Base-by-base conservation (phyloP, 2,113 vertebrate species). In the Tauraco erythrolophus region DNA sequence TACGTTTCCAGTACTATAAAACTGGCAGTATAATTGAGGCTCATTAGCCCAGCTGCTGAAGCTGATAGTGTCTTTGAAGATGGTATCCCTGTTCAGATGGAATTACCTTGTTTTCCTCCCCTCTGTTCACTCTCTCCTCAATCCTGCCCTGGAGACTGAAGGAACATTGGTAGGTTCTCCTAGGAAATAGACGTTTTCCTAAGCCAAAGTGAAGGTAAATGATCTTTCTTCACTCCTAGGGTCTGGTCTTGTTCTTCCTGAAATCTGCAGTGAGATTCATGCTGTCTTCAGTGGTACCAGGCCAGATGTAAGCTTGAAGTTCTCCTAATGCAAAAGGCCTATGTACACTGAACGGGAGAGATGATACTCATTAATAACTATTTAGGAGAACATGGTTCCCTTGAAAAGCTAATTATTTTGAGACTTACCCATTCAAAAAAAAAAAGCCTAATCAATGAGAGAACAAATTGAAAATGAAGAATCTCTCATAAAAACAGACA, bases 401-500 rank as follows among this genome's bases (percentile, higher is more conserved):
- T 75, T 91, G 80, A 76, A 95, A 94, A 30, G n/a, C 61, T 92
- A 60, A 91, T 89, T 91, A 84, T 95, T 85, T 92, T 79, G 35
- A 94, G 66, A 93, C 45, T 53, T 82, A 84, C 35, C n/a, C 57
- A 72, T 96, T 96, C 2, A 78, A 84, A 70, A 76, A 74, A 65
- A 46, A 65, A 46, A 87, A 69, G 35, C 61, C 69, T 84, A 57
- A 88, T 89, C 80, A 92, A 91, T 89, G 65, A 71, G 7, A 94
- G 80, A 89, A 82, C 70, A 91, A 92, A 94, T 92, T 87, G 84
- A 84, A 93, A 94, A 57, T 84, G 4, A 89, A 93, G 53, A 76
- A 22, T 69, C 76, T 91, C 87, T 87, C 80, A 81, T 60, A 89
- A 91, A 87, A 94, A 8, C 72, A 86, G 79, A 68, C 43, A 94